A percentile compares a stretch with the other conserved stretches of the same genome.
Evolutionary conservation across 2,888 invertebrate species (phyloP).

Genomic region (Cephonodes hylas): DNA sequence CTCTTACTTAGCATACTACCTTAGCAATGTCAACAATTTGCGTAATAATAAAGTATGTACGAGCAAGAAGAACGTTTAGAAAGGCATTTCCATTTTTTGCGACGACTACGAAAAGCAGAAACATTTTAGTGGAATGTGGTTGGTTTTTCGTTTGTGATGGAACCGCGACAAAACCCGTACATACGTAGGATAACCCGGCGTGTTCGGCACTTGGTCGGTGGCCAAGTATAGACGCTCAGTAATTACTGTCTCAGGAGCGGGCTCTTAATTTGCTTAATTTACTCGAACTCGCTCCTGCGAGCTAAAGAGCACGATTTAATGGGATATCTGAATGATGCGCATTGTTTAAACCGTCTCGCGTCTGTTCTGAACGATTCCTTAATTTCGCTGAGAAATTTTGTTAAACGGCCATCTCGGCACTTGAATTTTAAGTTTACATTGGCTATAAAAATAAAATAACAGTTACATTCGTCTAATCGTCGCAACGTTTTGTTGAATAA

Average conservation of each 20-base stretch:
- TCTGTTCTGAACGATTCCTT: slow-evolving; percentile 55
- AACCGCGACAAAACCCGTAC: slow-evolving; percentile 17
- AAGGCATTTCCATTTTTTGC: background rate
- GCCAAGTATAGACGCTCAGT: slow-evolving; percentile 70
- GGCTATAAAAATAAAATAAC: background rate
- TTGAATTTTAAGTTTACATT: background rate
- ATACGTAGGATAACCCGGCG: slow-evolving; percentile 35
- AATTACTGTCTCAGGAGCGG: slow-evolving; percentile 74
- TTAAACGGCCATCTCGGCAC: slow-evolving; percentile 3
- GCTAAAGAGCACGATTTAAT: slow-evolving; percentile 74
- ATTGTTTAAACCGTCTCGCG: slow-evolving; percentile 68
- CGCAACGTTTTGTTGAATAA: background rate
- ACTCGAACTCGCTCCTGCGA: slow-evolving; percentile 59
- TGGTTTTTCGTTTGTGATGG: slow-evolving; percentile 11
- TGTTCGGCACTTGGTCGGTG: slow-evolving; percentile 52
- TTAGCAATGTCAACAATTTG: background rate
- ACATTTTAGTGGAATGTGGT: slow-evolving; percentile 11
- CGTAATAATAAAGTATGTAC: background rate
- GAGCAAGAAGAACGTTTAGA: background rate
- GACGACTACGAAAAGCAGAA: background rate
- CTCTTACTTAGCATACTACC: background rate
- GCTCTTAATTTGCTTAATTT: slow-evolving; percentile 79
- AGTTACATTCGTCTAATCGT: background rate
- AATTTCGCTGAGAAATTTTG: slow-evolving; percentile 22
- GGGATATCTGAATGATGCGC: slow-evolving; percentile 73